Percentiles rank a stretch among this genome's conserved stretches.
These are phyloP conservation scores for Ciconia boyciana DNA, from an alignment of 2,113 vertebrate genomes.

Conservation along the genomic window DNA sequence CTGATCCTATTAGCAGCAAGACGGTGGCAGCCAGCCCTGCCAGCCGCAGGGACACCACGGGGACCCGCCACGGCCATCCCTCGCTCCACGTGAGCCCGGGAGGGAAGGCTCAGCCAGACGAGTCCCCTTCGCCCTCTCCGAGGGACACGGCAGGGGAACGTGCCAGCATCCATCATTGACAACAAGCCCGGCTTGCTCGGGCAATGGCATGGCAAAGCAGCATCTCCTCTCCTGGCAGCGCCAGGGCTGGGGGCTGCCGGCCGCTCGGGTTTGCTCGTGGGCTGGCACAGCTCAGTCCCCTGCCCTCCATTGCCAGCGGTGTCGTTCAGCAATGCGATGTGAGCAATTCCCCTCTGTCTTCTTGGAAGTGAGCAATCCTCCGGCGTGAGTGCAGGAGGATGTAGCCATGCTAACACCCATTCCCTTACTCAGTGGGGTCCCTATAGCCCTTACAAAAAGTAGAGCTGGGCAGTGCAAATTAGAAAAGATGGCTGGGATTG, in stretches of 20 bases:
- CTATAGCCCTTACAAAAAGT: not conserved
- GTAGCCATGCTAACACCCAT: fast-evolving
- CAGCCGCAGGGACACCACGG: not conserved
- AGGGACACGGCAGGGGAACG: not conserved
- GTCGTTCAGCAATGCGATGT: fast-evolving
- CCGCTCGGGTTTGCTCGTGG: fast-evolving
- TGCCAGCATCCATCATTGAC: fast-evolving
- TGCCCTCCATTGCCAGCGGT: not conserved
- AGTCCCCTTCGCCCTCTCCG: fast-evolving
- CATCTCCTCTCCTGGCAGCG: not conserved
- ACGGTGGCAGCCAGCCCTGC: not conserved
- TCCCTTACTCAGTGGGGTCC: not conserved
- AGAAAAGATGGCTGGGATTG: not conserved
- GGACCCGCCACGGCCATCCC: fast-evolving
- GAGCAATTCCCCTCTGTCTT: not conserved
- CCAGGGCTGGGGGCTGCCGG: fast-evolving
- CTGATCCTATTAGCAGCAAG: not conserved
- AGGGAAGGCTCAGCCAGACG: not conserved
- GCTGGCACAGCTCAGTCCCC: not conserved
- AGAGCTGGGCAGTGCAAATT: not conserved
- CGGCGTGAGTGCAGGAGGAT: fast-evolving
- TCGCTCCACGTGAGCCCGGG: not conserved
- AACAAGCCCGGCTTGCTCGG: not conserved
- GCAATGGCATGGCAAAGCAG: not conserved
- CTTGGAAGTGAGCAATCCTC: not conserved